Evolutionary conservation across 2,888 invertebrate genomes (phyloP).

Genomic region (Archaeoteleia sp.): DNA sequence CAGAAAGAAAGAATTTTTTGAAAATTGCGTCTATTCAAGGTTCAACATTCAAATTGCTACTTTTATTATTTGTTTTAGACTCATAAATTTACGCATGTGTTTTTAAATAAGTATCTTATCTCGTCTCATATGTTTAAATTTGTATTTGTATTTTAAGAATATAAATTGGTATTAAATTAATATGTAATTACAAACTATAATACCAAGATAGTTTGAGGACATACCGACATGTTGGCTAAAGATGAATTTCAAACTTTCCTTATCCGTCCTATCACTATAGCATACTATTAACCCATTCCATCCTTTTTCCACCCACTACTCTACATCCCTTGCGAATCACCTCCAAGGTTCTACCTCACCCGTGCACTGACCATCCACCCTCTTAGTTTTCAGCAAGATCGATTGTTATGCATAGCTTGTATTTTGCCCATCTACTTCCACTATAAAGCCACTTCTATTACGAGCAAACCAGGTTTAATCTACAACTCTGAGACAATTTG

Average conservation of each 20-base stretch:
- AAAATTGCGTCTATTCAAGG: too few species aligned
- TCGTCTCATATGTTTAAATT: too few species aligned
- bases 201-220: slow-evolving; percentile 31
- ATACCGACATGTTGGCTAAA: slow-evolving; percentile 35
- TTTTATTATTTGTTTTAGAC: too few species aligned
- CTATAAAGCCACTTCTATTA: slow-evolving; percentile 49
- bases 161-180: slow-evolving; percentile 41
- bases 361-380: slow-evolving; percentile 72
- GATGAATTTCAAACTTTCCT: slow-evolving; percentile 42
- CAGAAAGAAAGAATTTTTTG: too few species aligned
- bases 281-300: slow-evolving; percentile 42
- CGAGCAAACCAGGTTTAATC: slow-evolving; percentile 50
- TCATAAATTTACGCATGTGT: too few species aligned
- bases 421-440: slow-evolving; percentile 70
- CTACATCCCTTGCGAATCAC: slow-evolving; percentile 55
- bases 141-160: slow-evolving; percentile 13
- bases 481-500: slow-evolving; percentile 55
- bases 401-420: slow-evolving; percentile 76
- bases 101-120: too few species aligned
- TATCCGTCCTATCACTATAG: slow-evolving; percentile 33
- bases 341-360: slow-evolving; percentile 57
- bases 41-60: too few species aligned
- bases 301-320: slow-evolving; percentile 49
- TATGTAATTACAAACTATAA: slow-evolving; percentile 35
- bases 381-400: slow-evolving; percentile 74